Base-by-base conservation (phyloP, 2,797 vertebrate species). In the Gastrophryne carolinensis region DNA sequence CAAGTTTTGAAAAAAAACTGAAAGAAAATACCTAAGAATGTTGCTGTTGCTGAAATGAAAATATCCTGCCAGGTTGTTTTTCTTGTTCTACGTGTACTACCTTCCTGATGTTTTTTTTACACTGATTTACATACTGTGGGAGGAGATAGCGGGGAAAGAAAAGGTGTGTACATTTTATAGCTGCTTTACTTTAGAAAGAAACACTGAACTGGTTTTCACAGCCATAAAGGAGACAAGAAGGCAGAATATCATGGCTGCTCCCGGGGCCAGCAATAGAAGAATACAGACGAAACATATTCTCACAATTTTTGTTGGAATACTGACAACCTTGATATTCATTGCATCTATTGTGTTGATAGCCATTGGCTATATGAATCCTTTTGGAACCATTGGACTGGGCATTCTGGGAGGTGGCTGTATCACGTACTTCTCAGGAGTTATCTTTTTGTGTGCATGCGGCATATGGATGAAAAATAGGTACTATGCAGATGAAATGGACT, bases 391-490 rank as follows among this genome's bases (percentile, higher is more conserved):
- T 64, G 75, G 75, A 66, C 39, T 78, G 26, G 41, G 75, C 8
- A 72, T 78, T 9, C 53, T 78, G 13, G 75, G 75, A 32, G 68
- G 50, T 58, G 75, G 75, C 9, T 64, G 68, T 26, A 24, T 78
- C 60, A 2, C 66, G 5, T 78, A 39, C 52, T 72, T 78, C 60
- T 21, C 9, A 27, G 11, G 61, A 2, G 7, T 72, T 4, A 15
- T 60, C 2, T 52, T 78, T 23, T 44, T 78, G 23, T 78, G 75
- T 15, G 9, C 37, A 8, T 4, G 61, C 11, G 13, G 27, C 17
- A 66, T 78, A 52, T 78, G 75, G 68, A 12, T 78, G 12, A 78
- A 72, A 56, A 78, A 65, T 15, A 78, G 24, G 5, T 65, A 61
- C 23, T 64, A n/a, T 32, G 6, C 26, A 17, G 58, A 72, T 17